Evolutionary conservation across 2,797 vertebrate species (phyloP).

Genomic region (Peromyscus eremicus): DNA sequence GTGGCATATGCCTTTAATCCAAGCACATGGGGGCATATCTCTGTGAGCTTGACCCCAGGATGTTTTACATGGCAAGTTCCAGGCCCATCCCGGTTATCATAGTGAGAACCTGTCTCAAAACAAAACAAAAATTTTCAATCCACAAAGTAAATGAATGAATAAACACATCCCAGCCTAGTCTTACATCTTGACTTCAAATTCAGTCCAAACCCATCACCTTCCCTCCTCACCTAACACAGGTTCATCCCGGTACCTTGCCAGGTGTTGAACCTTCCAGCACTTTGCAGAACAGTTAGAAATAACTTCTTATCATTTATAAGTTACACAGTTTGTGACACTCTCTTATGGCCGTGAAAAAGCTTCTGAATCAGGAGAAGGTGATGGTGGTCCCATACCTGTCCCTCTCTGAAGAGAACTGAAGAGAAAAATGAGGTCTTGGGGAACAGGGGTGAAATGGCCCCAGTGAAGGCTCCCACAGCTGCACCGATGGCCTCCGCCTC

Average conservation of each 20-base stretch:
- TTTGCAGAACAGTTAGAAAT: not conserved
- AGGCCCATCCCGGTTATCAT: not conserved
- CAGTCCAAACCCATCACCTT: not conserved
- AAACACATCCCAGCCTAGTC: not conserved
- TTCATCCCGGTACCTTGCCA: not conserved
- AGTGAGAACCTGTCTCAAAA: not conserved
- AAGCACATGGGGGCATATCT: not conserved
- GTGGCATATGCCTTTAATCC: not conserved
- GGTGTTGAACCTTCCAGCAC: no score
- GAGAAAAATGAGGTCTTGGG: not conserved
- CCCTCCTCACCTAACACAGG: not conserved
- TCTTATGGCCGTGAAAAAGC: not conserved
- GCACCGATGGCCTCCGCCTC: not conserved
- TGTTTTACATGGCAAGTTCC: not conserved
- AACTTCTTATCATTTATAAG: not conserved
- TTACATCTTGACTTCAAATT: not conserved
- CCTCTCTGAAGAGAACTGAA: not conserved
- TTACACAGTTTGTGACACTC: not conserved
- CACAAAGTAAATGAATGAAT: not conserved
- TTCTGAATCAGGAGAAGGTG: not conserved
- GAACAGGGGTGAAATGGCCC: not conserved
- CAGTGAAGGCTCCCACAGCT: not conserved
- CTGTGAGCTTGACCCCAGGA: not conserved
- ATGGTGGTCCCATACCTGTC: not conserved
- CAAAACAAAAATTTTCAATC: not conserved